Percentiles rank a stretch among this genome's conserved stretches.
Evolutionary conservation across 2,888 invertebrate species (phyloP).

Genomic region (Meloe dianella): DNA sequence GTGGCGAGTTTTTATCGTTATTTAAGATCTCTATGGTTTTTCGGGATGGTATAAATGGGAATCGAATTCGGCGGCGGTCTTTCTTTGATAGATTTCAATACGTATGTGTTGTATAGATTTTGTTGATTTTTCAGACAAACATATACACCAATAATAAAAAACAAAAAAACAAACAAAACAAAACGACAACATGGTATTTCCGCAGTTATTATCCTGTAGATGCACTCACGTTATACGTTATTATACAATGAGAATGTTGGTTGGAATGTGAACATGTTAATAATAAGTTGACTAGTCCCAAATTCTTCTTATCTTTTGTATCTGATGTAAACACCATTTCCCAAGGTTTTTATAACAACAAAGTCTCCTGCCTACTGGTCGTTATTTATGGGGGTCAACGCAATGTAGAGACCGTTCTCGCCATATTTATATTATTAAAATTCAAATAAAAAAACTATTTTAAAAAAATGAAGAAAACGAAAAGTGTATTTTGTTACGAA

Average conservation of each 20-base stretch:
- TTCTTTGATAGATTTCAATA: slow-evolving; percentile 21
- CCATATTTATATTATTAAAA: slow-evolving; percentile 47
- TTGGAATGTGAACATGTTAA: slow-evolving; percentile 39
- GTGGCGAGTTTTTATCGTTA: slow-evolving; percentile 22
- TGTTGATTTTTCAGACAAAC: neutral
- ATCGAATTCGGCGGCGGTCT: slow-evolving; percentile 28
- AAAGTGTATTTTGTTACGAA: neutral
- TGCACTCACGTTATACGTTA: slow-evolving; percentile 31
- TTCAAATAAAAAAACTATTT: slow-evolving; percentile 47
- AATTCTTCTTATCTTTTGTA: slow-evolving; percentile 43
- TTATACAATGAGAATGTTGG: slow-evolving; percentile 28
- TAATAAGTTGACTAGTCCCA: slow-evolving; percentile 35
- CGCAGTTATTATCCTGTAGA: slow-evolving; percentile 32
- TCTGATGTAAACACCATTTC: slow-evolving; percentile 55
- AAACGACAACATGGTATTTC: slow-evolving; percentile 33
- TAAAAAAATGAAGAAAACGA: neutral
- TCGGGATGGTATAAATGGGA: slow-evolving; percentile 21
- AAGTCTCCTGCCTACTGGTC: slow-evolving; percentile 42
- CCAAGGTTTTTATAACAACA: slow-evolving; percentile 52
- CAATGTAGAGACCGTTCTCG: slow-evolving; percentile 38
- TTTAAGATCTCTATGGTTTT: slow-evolving; percentile 20
- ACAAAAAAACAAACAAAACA: slow-evolving; percentile 24
- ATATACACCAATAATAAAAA: slow-evolving; percentile 18
- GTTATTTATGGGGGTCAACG: slow-evolving; percentile 55
- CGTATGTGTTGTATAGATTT: slow-evolving; percentile 13